Evolutionary conservation across 2,888 invertebrate species (phyloP), one percentile per base, ranked within the genome.

Genomic region (Drosophila siamana): DNA sequence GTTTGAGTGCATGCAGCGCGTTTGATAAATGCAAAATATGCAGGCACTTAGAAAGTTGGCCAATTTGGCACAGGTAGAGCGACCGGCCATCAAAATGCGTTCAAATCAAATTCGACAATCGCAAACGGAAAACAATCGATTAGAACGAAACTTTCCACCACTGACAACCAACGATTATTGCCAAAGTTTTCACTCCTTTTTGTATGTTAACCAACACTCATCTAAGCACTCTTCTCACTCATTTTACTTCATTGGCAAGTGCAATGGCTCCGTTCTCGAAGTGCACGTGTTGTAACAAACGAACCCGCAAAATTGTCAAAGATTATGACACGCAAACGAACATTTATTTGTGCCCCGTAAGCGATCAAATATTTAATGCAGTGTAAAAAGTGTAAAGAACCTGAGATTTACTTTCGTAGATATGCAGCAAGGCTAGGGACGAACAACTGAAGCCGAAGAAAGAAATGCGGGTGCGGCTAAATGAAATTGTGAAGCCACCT

Each of bases 321-420:
- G 66, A 85, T 57, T 41, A 26, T 1, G 6, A n/a, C 1, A 87
- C 88, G 5, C 28, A 19, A 0, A 59, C 74, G 40, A 22, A 55
- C 4, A 63, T 69, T 1, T 87, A 80, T 40, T 8, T 85, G n/a
- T 80, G 82, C 24, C 88, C 88, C 22, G 88, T 87, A 61, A 69
- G 67, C n/a, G 19, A 0, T 9, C 7, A 22, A 22, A 33, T 11
- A 33, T n/a, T 30, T 4, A n/a, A 1, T 1, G 6, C 13, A 6
- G 2, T 4, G 9, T 28, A 38, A 4, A 15, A 38, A 19, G 2
- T 19, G 19, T 38, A n/a, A n/a, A n/a, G n/a, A n/a, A n/a, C n/a
- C n/a, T n/a, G n/a, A n/a, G n/a, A n/a, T n/a, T 5, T 19, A 19
- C 19, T 19, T 19, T 19, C 19, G 0, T 26, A 80, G 88, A 47